Conservation (phyloP, 2,888 invertebrate species). For the Tetranychus piercei region DNA sequence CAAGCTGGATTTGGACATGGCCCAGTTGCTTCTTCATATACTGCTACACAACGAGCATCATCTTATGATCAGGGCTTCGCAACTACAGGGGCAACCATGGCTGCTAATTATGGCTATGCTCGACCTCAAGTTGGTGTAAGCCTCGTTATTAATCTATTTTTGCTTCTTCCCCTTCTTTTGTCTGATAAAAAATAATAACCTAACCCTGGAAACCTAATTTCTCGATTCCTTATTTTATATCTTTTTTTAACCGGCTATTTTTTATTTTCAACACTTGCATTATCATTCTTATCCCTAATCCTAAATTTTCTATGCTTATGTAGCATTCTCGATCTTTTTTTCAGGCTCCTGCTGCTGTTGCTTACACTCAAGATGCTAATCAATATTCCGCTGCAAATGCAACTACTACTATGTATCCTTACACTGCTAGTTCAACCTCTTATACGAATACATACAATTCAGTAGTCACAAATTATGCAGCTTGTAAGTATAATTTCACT, state of each 20-base stretch:
- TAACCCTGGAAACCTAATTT: not conserved
- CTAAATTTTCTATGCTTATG: not conserved
- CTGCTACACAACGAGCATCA: constrained; percentile 42
- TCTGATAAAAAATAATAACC: not conserved
- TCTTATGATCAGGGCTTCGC: constrained; percentile 35
- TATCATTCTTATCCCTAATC: constrained; percentile 4
- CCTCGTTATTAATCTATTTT: not conserved
- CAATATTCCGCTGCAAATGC: constrained; percentile 33
- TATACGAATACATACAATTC: constrained; percentile 17
- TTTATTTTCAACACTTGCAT: not conserved
- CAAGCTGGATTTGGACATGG: constrained; percentile 25
- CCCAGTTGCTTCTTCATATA: constrained; percentile 24
- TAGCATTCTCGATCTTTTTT: not conserved
- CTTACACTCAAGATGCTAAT: constrained; percentile 43
- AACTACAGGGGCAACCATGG: constrained; percentile 30
- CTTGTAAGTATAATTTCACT: constrained; percentile 7
- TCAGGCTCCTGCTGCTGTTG: constrained; percentile 25
- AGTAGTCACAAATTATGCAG: constrained; percentile 19
- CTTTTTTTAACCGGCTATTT: not conserved
- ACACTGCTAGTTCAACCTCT: constrained; percentile 4
- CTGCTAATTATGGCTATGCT: constrained; percentile 32
- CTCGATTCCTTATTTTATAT: not conserved
- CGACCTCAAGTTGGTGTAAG: constrained; percentile 31
- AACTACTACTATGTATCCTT: not conserved
- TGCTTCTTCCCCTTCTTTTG: no score